Base-by-base conservation (phyloP, 2,888 invertebrate species). In the Yponomeuta evonymella region DNA sequence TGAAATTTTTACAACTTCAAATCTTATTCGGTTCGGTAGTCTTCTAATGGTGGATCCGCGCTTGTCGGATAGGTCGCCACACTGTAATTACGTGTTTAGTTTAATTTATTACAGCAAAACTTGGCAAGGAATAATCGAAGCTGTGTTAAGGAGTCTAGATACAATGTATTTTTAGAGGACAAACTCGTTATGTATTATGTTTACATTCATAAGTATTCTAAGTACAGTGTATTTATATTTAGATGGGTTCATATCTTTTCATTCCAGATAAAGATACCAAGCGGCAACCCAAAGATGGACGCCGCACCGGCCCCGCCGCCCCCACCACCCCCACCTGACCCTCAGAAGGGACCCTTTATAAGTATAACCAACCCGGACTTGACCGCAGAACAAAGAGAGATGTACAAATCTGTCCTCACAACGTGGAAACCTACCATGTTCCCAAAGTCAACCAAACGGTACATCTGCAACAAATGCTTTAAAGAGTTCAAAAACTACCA, bases 401-500 rank as follows among this genome's bases (percentile, higher is more conserved):
- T 91, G 90, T 91, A 91, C 72, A 89, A 91, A 70, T 89, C 89
- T 0, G 89, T 91, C 0, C 82, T 91, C 0, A 76, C 88, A 0
- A 90, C 91, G 0, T 91, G 90, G 90, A 90, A 89, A 62, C 90
- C 91, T 0, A 82, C 87, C 0, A 76, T 89, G 79, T 89, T 84
- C 71, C 89, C 89, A 0, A 90, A 90, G 71, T 74, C 81, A 0
- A 78, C 75, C 1, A 88, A 87, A 71, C 79, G 85, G 0, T 91
- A 89, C 76, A 90, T 92, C 48, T 92, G 92, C 67, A 81, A 80
- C 1, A 88, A 87, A 71, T 92, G 91, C 74, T 87, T 79, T 64
- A 92, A 92, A 23, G 90, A 90, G 48, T 92, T 92, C 73, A 90
- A 90, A 72, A 91, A 90, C 64, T 91, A 91, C 72, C 91, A 91